phyloP scores from a whole-genome alignment of 2,888 invertebrate species.

The Tuta absoluta region DNA sequence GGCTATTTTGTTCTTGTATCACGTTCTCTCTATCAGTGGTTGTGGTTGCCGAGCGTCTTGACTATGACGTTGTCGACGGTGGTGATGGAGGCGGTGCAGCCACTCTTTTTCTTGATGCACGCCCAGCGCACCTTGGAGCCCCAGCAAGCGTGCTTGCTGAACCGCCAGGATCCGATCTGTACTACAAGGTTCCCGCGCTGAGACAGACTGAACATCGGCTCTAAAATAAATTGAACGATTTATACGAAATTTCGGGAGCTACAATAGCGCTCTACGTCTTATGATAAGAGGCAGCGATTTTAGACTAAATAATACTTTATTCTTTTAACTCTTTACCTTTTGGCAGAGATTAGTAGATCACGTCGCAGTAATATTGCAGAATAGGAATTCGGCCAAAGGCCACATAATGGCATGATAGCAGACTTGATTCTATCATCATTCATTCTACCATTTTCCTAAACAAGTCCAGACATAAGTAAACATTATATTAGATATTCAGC shows the following conservation, averaged over 20 bases:
- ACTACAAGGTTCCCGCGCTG: slow-evolving; percentile 73
- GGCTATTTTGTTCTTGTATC: too few relatives aligned
- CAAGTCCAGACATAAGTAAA: too few relatives aligned
- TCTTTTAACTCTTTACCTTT: too few relatives aligned
- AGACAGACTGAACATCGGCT: slow-evolving; percentile 70
- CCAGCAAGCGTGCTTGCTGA: slow-evolving; percentile 74
- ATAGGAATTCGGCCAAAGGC: too few relatives aligned
- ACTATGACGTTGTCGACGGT: slow-evolving; percentile 72
- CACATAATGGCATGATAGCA: too few relatives aligned
- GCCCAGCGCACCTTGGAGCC: slow-evolving; percentile 75
- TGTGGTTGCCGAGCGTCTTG: slow-evolving; percentile 71
- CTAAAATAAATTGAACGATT: slow-evolving; percentile 48
- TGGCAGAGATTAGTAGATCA: too few relatives aligned
- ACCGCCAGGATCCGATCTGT: slow-evolving; percentile 73
- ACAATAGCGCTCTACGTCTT: background rate
- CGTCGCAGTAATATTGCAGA: too few relatives aligned
- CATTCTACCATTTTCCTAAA: too few relatives aligned
- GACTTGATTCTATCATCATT: too few relatives aligned
- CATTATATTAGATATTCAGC: too few relatives aligned
- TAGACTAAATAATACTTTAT: too few relatives aligned
- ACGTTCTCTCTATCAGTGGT: slow-evolving; percentile 49
- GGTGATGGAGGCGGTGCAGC: slow-evolving; percentile 71
- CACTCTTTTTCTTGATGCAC: slow-evolving; percentile 73
- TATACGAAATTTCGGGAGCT: background rate
- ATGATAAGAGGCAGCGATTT: too few relatives aligned